These are phyloP conservation scores for Ophiothrix spiculata DNA, from an alignment of 35 echinoderm and acorn worm species.

Conservation along the genomic window DNA sequence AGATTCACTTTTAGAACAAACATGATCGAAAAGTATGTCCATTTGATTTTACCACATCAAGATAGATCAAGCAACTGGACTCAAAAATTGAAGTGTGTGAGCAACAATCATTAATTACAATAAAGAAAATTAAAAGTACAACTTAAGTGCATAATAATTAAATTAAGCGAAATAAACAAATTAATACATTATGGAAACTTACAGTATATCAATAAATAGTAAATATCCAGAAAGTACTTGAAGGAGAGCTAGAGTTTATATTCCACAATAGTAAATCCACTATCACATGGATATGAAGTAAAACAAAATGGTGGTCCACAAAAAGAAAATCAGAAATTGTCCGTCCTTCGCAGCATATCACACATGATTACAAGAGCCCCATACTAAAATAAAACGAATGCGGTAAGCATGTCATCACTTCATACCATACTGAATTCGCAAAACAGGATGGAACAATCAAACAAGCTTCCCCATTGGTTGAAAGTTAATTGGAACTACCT, in stretches of 20 bases:
- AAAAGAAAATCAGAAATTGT: not conserved
- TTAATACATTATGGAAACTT: too few relatives aligned
- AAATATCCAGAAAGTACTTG: not conserved
- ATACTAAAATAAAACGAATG: not conserved
- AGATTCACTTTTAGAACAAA: too few relatives aligned
- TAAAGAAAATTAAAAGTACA: too few relatives aligned
- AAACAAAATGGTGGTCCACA: not conserved
- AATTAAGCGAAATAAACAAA: too few relatives aligned
- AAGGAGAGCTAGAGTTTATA: too few relatives aligned
- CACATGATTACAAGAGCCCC: not conserved
- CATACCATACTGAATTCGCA: not conserved
- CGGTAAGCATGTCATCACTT: not conserved
- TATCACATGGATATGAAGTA: not conserved
- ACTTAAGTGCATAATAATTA: too few relatives aligned
- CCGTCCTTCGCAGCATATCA: not conserved
- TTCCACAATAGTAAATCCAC: slow-evolving; percentile 3
- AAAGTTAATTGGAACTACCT: slow-evolving; percentile 13
- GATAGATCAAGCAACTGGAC: too few relatives aligned
- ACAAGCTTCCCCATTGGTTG: not conserved
- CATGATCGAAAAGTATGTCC: too few relatives aligned
- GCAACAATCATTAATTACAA: too few relatives aligned
- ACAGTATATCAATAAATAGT: not conserved
- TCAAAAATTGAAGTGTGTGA: too few relatives aligned
- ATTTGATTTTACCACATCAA: too few relatives aligned
- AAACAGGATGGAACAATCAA: not conserved